phyloP scores from a whole-genome alignment of 2,113 vertebrate species.

The Calcarius ornatus region DNA sequence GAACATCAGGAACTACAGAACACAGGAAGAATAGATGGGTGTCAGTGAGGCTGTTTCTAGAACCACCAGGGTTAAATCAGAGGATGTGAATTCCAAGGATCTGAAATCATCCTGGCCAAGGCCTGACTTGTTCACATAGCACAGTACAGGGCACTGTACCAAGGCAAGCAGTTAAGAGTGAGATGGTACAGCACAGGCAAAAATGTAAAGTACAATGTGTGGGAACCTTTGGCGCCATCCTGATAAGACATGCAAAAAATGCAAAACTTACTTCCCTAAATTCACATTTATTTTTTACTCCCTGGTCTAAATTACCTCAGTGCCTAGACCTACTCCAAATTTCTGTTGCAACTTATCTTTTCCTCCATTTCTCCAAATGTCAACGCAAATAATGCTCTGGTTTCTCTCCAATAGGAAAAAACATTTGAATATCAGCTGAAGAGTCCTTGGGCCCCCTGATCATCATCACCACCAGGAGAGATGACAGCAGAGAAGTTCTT shows the following conservation, averaged over 20 bases:
- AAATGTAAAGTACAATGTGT: not conserved
- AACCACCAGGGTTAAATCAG: not conserved
- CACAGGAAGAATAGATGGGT: not conserved
- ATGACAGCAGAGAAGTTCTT: not conserved
- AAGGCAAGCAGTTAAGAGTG: not conserved
- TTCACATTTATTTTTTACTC: not conserved
- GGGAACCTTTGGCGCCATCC: not conserved
- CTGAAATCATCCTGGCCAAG: not conserved
- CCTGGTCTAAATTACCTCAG: not conserved
- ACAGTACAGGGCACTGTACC: not conserved
- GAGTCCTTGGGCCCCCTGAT: not conserved
- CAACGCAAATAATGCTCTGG: not conserved
- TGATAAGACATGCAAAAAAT: not conserved
- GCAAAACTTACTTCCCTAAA: not conserved
- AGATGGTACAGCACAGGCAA: not conserved
- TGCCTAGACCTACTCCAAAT: not conserved
- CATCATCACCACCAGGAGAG: not conserved
- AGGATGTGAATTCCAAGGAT: not conserved
- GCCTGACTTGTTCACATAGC: not conserved
- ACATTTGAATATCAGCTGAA: not conserved
- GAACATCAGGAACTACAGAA: not conserved
- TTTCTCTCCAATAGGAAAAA: not conserved
- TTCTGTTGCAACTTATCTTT: not conserved
- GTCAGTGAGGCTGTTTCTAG: not conserved
- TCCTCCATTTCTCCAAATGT: not conserved